phyloP scores from a whole-genome alignment of 2,113 vertebrate genomes.

The Coturnix japonica region DNA sequence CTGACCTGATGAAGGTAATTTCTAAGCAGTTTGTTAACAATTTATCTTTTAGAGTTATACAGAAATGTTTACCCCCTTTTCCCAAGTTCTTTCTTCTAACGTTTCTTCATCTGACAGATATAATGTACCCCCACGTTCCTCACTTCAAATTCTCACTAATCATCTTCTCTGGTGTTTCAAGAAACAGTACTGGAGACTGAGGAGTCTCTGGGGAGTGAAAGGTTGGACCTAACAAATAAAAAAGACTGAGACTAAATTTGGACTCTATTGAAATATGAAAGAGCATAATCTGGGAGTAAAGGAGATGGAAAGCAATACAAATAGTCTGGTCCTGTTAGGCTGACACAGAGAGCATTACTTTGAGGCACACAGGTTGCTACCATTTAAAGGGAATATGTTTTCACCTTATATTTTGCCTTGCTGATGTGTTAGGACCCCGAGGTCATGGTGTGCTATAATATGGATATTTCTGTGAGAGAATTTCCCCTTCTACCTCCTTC shows the following conservation, averaged over 20 bases:
- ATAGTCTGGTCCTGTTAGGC: background rate
- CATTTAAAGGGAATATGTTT: background rate
- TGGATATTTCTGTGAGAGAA: background rate
- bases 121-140: background rate
- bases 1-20: background rate
- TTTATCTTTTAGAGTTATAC: background rate
- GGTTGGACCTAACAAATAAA: background rate
- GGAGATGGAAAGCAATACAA: background rate
- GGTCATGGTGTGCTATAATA: background rate
- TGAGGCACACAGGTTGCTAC: background rate
- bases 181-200: background rate
- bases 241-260: background rate
- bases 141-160: background rate
- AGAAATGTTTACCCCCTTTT: rapidly evolving
- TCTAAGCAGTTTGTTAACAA: background rate
- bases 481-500: background rate
- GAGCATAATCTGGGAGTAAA: background rate
- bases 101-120: background rate
- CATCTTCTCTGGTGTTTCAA: background rate
- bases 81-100: background rate
- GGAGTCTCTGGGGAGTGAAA: background rate
- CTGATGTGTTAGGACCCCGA: background rate
- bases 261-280: background rate
- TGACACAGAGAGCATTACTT: background rate
- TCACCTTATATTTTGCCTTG: background rate